Percentiles rank a stretch among this genome's conserved stretches.
Evolutionary conservation across 2,797 vertebrate species (phyloP).

Genomic region (Mionectes olivaceus): DNA sequence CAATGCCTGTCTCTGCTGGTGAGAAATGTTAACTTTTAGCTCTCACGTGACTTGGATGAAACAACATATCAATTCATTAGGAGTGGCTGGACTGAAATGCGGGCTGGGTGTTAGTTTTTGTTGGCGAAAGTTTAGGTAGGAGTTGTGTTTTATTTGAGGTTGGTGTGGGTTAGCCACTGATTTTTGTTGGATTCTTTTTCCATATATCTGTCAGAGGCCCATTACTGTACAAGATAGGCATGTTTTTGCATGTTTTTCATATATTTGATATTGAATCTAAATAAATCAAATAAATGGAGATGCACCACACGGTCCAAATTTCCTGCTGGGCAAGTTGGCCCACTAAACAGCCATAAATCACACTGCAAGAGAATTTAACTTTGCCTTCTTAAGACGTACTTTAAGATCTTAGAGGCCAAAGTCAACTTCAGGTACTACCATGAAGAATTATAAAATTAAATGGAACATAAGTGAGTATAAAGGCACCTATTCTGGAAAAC

Average conservation of each 20-base stretch:
- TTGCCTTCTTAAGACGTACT: neutral
- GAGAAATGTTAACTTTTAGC: neutral
- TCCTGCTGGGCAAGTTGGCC: constrained; percentile 5
- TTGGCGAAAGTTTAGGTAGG: constrained; percentile 39
- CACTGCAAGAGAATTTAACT: neutral
- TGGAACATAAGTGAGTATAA: neutral
- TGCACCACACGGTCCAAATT: fast-evolving
- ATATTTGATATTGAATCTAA: constrained; percentile 11
- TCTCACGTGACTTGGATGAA: neutral
- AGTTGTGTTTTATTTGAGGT: constrained; percentile 50
- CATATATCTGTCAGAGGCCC: neutral
- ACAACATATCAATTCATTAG: constrained; percentile 29
- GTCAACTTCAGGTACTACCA: constrained; percentile 11
- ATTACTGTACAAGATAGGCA: neutral
- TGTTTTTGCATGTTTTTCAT: neutral
- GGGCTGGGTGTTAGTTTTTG: constrained; percentile 22
- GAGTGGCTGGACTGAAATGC: neutral
- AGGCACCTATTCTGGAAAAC: neutral
- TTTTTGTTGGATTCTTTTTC: constrained; percentile 48
- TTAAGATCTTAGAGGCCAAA: neutral
- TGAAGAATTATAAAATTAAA: constrained; percentile 23
- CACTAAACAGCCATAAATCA: neutral
- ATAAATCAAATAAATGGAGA: constrained; percentile 42
- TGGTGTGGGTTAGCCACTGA: constrained; percentile 30
- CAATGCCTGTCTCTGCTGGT: constrained; percentile 19